Conservation (phyloP, 1,140 invertebrate genomes). For the Andricus grossulariae region DNA sequence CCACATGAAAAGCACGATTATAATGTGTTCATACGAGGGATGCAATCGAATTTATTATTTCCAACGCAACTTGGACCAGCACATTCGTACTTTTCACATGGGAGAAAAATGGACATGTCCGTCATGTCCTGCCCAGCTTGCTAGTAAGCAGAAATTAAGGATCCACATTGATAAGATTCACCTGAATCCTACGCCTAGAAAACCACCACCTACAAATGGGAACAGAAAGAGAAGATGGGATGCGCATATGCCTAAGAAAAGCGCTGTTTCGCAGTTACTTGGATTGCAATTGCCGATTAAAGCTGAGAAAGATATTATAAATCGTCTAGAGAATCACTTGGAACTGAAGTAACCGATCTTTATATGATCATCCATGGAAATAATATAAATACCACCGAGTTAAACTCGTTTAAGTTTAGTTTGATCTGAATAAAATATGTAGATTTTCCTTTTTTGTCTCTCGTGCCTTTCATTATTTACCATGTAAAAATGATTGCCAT, state of each 20-base stretch:
- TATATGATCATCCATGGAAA: too few species aligned
- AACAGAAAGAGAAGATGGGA: slow-evolving; percentile 48
- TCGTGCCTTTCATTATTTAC: too few species aligned
- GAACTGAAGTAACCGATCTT: too few species aligned
- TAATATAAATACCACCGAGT: too few species aligned
- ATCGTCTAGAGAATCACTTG: neutral
- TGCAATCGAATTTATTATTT: slow-evolving; percentile 53
- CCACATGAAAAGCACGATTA: slow-evolving; percentile 38
- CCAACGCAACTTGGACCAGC: slow-evolving; percentile 53
- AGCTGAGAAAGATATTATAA: slow-evolving; percentile 41
- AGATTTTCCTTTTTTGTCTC: too few species aligned
- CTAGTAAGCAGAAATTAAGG: slow-evolving; percentile 46
- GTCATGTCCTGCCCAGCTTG: slow-evolving; percentile 49
- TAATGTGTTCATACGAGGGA: slow-evolving; percentile 56
- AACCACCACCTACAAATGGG: neutral
- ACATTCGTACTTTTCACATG: slow-evolving; percentile 53
- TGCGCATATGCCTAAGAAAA: slow-evolving; percentile 47
- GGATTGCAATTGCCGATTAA: slow-evolving; percentile 46
- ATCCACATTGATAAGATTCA: slow-evolving; percentile 51
- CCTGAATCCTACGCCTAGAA: slow-evolving; percentile 25
- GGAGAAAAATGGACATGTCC: slow-evolving; percentile 58
- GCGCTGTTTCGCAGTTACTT: slow-evolving; percentile 43
- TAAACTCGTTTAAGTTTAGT: too few species aligned
- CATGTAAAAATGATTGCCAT: too few species aligned
- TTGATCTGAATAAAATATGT: too few species aligned